Evolutionary conservation across 1,140 invertebrate genomes (phyloP).

Genomic region (Paraescarpia echinospica): DNA sequence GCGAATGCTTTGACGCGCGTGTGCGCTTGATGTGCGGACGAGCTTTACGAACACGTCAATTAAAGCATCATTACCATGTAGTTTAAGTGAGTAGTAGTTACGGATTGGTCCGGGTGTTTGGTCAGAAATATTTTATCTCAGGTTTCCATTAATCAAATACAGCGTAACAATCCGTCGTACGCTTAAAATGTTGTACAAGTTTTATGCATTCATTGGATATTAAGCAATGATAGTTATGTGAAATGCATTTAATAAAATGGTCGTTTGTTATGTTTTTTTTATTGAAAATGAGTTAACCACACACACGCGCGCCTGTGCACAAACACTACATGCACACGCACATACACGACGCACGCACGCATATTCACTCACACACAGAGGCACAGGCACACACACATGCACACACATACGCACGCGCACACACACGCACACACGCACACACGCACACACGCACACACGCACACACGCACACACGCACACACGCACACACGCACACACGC

Average conservation of each 20-base stretch:
- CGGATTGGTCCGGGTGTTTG: no score
- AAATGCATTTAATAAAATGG: no score
- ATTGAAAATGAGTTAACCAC: no score
- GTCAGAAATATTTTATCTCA: no score
- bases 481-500: neutral
- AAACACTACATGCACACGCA: neutral
- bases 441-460: neutral
- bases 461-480: neutral
- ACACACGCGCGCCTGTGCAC: no score
- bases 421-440: neutral
- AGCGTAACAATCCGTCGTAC: neutral
- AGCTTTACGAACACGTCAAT: neutral
- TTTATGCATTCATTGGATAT: neutral
- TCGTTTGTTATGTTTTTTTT: no score
- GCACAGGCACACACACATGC: neutral
- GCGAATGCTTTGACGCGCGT: neutral
- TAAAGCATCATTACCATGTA: neutral
- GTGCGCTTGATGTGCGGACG: neutral
- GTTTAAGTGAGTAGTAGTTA: neutral
- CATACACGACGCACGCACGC: neutral
- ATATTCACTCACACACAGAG: neutral
- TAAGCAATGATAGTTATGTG: neutral
- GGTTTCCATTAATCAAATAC: neutral
- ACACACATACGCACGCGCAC: slow-evolving; percentile 14
- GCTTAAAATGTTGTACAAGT: neutral